These are phyloP conservation scores for Telmatochromis sp. DNA, from an alignment of 2,113 vertebrate species.

Conservation along the genomic window DNA sequence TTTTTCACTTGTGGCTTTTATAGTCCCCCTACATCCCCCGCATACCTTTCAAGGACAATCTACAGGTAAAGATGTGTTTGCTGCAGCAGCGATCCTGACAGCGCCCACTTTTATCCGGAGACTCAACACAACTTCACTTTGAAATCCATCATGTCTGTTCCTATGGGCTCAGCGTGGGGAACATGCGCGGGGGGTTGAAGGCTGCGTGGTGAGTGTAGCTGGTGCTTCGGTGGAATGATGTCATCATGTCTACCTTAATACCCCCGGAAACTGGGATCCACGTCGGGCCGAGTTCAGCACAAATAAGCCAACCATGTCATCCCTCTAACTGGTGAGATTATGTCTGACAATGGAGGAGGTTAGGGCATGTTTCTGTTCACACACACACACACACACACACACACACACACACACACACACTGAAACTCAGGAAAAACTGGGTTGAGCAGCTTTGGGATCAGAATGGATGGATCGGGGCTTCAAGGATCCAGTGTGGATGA, in stretches of 20 bases:
- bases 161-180: not conserved
- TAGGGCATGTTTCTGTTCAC: not conserved
- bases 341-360: constrained; percentile 4
- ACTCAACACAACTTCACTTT: constrained; percentile 26
- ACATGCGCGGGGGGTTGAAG: not conserved
- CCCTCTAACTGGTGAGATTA: constrained; percentile 8
- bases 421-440: not conserved
- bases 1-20: not conserved
- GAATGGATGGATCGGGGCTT: not conserved
- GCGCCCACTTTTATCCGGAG: not conserved
- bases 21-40: not conserved
- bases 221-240: not conserved
- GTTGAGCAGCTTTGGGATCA: not conserved
- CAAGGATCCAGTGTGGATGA: not conserved
- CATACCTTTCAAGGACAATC: not conserved
- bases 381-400: not conserved
- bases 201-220: not conserved
- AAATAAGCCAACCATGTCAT: not conserved
- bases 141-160: constrained; percentile 34
- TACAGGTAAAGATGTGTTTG: not conserved
- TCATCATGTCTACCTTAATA: constrained; percentile 17
- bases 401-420: not conserved
- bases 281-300: not conserved
- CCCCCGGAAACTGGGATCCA: not conserved
- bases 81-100: not conserved